Conservation (phyloP, 2,797 vertebrate species). For the Sebastes cheni region DNA sequence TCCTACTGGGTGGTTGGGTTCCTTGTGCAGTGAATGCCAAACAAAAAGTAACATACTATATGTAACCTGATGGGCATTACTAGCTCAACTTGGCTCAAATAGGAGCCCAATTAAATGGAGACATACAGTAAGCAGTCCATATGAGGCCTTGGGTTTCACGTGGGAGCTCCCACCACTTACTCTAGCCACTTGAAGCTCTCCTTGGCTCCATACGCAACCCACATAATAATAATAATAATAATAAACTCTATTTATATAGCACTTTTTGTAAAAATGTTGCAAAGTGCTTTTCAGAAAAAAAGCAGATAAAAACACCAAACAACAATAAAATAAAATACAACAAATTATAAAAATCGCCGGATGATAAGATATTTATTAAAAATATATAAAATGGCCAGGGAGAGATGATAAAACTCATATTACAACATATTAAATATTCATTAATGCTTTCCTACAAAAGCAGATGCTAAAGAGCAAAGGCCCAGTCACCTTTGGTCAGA, state of each 20-base stretch:
- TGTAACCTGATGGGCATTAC: slow-evolving; percentile 25
- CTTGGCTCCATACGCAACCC: neutral
- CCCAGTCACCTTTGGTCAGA: neutral
- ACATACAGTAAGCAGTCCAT: neutral
- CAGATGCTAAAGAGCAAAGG: neutral
- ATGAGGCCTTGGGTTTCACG: neutral
- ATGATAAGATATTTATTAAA: neutral
- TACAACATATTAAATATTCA: neutral
- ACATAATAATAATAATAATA: neutral
- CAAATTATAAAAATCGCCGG: neutral
- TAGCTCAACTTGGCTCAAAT: slow-evolving; percentile 13
- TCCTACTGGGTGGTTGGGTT: slow-evolving; percentile 39
- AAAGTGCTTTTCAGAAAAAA: neutral
- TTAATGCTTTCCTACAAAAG: neutral
- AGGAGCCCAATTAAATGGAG: slow-evolving; percentile 40
- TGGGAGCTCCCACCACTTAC: neutral
- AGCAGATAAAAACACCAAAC: neutral
- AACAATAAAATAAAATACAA: neutral
- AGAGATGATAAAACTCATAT: neutral
- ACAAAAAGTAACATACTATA: slow-evolving; percentile 21
- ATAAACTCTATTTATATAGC: neutral
- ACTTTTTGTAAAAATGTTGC: neutral
- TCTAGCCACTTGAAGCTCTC: neutral
- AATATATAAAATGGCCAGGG: neutral
- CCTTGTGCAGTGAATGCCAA: slow-evolving; percentile 45